Conservation (phyloP, 2,113 vertebrate species). For the Saguinus imperator region DNA sequence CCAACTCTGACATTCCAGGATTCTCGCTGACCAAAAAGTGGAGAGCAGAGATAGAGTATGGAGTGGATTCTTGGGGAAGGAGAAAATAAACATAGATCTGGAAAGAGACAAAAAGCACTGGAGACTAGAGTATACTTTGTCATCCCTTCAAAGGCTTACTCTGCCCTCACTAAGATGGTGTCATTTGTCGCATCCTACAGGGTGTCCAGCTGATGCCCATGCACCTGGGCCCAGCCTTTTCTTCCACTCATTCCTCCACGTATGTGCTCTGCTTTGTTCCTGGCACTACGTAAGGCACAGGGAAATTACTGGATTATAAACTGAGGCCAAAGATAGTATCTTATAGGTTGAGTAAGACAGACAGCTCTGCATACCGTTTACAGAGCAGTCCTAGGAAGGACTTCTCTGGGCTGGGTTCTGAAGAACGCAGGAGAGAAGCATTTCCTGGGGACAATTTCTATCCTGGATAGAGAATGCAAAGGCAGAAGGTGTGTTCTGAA, state of each 20-base stretch:
- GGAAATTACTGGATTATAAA: neutral
- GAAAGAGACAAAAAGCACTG: neutral
- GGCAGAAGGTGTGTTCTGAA: neutral
- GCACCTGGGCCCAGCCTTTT: neutral
- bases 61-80: neutral
- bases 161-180: neutral
- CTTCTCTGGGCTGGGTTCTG: neutral
- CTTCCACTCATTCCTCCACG: neutral
- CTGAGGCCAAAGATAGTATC: neutral
- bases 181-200: fast-evolving
- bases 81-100: neutral
- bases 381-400: neutral
- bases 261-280: neutral
- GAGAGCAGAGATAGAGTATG: neutral
- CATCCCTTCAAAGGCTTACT: neutral
- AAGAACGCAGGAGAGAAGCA: neutral
- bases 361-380: neutral
- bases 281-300: neutral
- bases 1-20: neutral
- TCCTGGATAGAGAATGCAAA: neutral
- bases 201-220: neutral
- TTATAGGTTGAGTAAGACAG: neutral
- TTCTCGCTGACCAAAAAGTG: neutral
- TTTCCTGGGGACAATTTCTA: neutral
- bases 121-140: neutral